Base-by-base conservation (phyloP, 1,140 invertebrate genomes). In the Trichogramma pretiosum region DNA sequence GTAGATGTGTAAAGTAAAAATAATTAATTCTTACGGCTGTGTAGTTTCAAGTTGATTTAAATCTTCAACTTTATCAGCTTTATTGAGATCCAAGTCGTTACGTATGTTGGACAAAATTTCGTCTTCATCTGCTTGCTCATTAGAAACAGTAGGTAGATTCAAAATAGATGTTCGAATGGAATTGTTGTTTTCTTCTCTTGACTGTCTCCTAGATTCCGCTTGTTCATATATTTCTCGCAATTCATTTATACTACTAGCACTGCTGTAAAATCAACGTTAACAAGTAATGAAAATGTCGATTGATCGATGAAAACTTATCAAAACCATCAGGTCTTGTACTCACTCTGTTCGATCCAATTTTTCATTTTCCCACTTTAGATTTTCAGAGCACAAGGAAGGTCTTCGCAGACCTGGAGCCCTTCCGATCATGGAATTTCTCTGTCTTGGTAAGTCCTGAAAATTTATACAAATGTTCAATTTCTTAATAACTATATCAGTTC, bases 131-230 rank as follows among this genome's bases (percentile, higher is more conserved):
- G 13, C 10, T 17, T 45, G 30, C 3, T 53, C 36, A 18, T 21
- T 46, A 26, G 42, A 53, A 5, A 46, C 23, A 13, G 23, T 21
- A 49, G 48, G 48, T 19, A 54, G 44, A 38, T 47, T 60, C 38
- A 40, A 60, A 13, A 52, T 38, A 47, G 60, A 46, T n/a, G 47
- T 54, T 40, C 63, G 58, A 19, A 62, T 43, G 14, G 58, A 47
- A 53, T 65, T 64, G 44, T 66, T 65, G 48, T 64, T 66, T 50
- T 71, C 68, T 43, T 71, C 68, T n/a, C 46, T 43, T 0, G 64
- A 69, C 32, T 48, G 55, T 18, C 59, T 56, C 13, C 60, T 61
- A 3, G 56, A 60, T 14, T 67, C 66, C 0, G 57, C 51, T 7
- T 65, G 59, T 22, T 69, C 67, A 19, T 55, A 61, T 18, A 67